phyloP scores from a whole-genome alignment of 2,888 invertebrate genomes.

The Drosophila ezoana region DNA sequence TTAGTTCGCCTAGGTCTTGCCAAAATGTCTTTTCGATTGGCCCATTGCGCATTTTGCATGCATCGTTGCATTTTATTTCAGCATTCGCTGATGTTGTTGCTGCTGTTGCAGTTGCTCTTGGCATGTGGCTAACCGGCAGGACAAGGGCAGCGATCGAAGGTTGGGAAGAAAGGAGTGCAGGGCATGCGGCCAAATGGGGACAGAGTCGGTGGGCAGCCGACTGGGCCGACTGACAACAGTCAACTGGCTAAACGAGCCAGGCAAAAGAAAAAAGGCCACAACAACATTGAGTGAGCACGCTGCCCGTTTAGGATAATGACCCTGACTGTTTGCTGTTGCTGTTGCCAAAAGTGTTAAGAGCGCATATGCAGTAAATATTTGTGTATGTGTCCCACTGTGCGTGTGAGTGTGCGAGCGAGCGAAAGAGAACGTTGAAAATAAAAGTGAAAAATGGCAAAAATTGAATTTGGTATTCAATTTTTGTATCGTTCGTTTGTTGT shows the following conservation, averaged over 20 bases:
- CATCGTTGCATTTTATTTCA: constrained; percentile 58
- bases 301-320: constrained; percentile 72
- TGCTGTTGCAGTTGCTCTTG: constrained; percentile 47
- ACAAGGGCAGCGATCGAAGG: constrained; percentile 62
- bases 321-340: constrained; percentile 49
- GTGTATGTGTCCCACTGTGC: constrained; percentile 22
- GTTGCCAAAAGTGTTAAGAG: constrained; percentile 49
- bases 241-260: constrained; percentile 29
- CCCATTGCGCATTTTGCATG: constrained; percentile 59
- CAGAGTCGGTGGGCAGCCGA: constrained; percentile 34
- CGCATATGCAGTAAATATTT: constrained; percentile 29
- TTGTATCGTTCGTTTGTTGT: constrained; percentile 39
- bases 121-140: constrained; percentile 58
- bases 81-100: constrained; percentile 15
- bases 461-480: constrained; percentile 46
- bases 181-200: constrained; percentile 38
- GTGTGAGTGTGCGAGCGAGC: neutral
- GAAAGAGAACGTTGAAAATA: constrained; percentile 31
- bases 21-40: constrained; percentile 42
- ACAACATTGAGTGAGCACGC: constrained; percentile 18
- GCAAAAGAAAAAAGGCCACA: constrained; percentile 41
- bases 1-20: constrained; percentile 22
- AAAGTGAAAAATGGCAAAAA: constrained; percentile 59
- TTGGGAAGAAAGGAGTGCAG: too few relatives aligned
- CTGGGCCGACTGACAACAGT: constrained; percentile 28